Evolutionary conservation across 2,888 invertebrate genomes (phyloP), one percentile per base, ranked within the genome.

Genomic region (Chalcis sispes): DNA sequence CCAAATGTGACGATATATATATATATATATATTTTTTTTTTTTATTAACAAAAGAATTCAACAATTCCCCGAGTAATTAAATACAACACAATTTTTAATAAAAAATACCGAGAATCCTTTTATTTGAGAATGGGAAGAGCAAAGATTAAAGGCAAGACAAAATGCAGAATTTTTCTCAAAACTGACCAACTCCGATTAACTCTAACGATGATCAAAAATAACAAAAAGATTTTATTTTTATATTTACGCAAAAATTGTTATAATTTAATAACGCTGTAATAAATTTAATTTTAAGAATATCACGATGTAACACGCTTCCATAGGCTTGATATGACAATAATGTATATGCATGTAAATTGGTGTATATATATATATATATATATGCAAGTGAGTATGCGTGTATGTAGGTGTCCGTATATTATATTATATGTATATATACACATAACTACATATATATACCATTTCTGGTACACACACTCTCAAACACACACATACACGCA

Each of bases 241-340:
- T n/a, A n/a, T n/a, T n/a, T n/a, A 81, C 81, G 85, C 83, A 87
- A 86, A 86, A 86, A 85, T 13, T 70, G 82, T n/a, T 80, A 81
- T 83, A 83, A 77, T 77, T 83, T 79, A 72, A 81, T 84, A 85
- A 88, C 86, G 82, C 83, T 65, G 42, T 79, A 80, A 81, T 83
- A 80, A 81, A 7, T 13, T 13, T 13, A 13, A 81, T 82, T 67
- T 82, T 82, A 80, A 77, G 77, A 81, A 81, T 77, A 69, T 80
- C 81, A 71, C 66, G 77, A 86, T 81, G 80, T 85, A 87, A 87
- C 87, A 86, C 83, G 84, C 42, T 85, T 88, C 87, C 88, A 88
- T 88, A 87, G 86, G 87, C 86, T 87, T 88, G 88, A 88, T 88
- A 88, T 88, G 88, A 87, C 82, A 82, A 83, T 85, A 85, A 84